Conservation (phyloP, 2,888 invertebrate species). For the Chloroclysta siterata region DNA sequence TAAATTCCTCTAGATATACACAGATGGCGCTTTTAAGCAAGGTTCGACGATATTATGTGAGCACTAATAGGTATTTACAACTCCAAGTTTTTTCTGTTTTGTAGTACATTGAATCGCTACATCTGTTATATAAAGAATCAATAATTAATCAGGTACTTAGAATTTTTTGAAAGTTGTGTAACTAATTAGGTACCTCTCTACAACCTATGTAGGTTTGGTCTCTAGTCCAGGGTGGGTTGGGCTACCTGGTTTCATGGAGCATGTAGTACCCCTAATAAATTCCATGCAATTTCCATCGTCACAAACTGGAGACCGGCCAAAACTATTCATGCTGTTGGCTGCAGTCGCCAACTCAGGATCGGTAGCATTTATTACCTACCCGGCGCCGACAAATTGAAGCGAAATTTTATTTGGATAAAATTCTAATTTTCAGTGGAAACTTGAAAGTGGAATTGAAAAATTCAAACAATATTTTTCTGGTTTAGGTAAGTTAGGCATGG, state of each 20-base stretch:
- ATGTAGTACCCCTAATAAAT: conserved; percentile 7
- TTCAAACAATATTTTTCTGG: conserved; percentile 1
- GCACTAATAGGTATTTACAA: too few relatives aligned
- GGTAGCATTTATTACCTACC: conserved; percentile 25
- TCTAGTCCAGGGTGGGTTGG: not conserved
- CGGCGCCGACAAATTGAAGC: conserved; percentile 42
- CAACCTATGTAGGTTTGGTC: not conserved
- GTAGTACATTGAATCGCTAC: not conserved
- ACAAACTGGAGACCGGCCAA: conserved; percentile 59
- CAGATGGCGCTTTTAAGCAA: conserved; percentile 9
- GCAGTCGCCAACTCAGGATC: conserved; percentile 31
- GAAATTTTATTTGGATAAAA: conserved; percentile 39
- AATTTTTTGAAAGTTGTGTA: too few relatives aligned
- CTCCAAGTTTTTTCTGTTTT: not conserved
- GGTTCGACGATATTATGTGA: not conserved
- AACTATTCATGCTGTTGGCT: conserved; percentile 40
- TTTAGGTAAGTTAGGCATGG: not conserved
- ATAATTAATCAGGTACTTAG: too few relatives aligned
- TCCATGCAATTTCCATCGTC: conserved; percentile 30
- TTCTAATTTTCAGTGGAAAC: conserved; percentile 26
- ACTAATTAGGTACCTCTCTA: too few relatives aligned
- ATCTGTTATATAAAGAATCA: not conserved
- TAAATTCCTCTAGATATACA: not conserved
- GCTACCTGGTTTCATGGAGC: not conserved
- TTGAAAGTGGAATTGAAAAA: conserved; percentile 18